These are phyloP conservation scores for Lithobates sylvaticus DNA, from an alignment of 2,797 vertebrate genomes.

Conservation along the genomic window DNA sequence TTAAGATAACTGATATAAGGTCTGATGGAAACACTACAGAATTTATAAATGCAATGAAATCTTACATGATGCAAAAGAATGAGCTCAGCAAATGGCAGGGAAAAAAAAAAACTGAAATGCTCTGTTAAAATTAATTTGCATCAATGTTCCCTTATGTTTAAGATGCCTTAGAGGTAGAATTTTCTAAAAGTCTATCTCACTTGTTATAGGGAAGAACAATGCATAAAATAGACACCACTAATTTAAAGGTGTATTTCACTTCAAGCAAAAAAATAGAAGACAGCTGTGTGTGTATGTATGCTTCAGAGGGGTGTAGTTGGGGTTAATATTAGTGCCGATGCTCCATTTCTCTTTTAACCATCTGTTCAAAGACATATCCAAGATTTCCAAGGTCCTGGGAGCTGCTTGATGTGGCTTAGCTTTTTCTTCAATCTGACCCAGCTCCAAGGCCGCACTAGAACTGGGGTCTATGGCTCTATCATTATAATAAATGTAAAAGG, in stretches of 20 bases:
- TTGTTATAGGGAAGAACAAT: neutral
- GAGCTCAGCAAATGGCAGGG: neutral
- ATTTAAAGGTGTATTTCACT: neutral
- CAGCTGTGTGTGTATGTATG: neutral
- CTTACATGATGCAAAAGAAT: neutral
- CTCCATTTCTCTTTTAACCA: too few species aligned
- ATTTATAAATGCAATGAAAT: neutral
- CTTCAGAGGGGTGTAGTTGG: too few species aligned
- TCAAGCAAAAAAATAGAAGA: neutral
- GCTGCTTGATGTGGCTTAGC: neutral
- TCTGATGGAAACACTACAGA: neutral
- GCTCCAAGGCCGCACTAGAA: neutral
- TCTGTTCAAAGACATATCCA: too few species aligned
- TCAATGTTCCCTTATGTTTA: neutral
- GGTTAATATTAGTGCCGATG: too few species aligned
- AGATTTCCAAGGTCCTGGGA: neutral
- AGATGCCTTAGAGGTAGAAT: neutral
- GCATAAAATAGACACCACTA: neutral
- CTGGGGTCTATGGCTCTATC: too few species aligned
- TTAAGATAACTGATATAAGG: neutral
- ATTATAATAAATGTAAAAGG: too few species aligned
- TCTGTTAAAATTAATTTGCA: neutral
- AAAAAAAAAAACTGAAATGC: neutral
- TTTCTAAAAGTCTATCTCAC: neutral
- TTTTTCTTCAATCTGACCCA: neutral